Evolutionary conservation across 2,888 invertebrate genomes (phyloP).

Genomic region (Eurytoma californica): DNA sequence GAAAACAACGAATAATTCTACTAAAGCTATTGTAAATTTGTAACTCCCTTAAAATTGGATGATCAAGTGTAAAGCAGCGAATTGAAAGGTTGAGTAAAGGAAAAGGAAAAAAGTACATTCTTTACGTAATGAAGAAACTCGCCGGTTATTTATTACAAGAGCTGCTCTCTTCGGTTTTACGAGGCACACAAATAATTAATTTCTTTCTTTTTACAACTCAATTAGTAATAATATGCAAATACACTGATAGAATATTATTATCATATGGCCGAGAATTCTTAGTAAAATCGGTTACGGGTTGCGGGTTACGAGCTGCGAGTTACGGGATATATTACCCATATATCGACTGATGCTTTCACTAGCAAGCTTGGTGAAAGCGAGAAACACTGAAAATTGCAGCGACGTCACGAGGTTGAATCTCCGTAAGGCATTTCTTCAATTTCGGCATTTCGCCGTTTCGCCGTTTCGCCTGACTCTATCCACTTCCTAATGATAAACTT

Average conservation of each 20-base stretch:
- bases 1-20: too few species aligned
- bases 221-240: too few species aligned
- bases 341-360: conserved; percentile 38
- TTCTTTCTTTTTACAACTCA: too few species aligned
- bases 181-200: neutral
- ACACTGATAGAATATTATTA: neutral
- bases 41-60: too few species aligned
- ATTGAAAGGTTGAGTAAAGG: too few species aligned
- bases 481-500: neutral
- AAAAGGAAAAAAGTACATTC: too few species aligned
- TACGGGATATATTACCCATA: conserved; percentile 15
- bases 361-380: conserved; percentile 32
- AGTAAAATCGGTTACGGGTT: conserved; percentile 26
- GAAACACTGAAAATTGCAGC: conserved; percentile 15
- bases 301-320: neutral
- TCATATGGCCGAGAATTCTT: neutral
- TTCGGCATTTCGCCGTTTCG: neutral
- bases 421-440: conserved; percentile 4
- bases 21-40: too few species aligned
- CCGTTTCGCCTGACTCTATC: neutral
- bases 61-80: too few species aligned
- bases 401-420: neutral
- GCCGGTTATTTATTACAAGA: conserved; percentile 16
- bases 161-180: conserved; percentile 12
- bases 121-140: conserved; percentile 35